Evolutionary conservation across 1,140 invertebrate genomes (phyloP), one percentile per base, ranked within the genome.

Genomic region (Heterodera schachtii): DNA sequence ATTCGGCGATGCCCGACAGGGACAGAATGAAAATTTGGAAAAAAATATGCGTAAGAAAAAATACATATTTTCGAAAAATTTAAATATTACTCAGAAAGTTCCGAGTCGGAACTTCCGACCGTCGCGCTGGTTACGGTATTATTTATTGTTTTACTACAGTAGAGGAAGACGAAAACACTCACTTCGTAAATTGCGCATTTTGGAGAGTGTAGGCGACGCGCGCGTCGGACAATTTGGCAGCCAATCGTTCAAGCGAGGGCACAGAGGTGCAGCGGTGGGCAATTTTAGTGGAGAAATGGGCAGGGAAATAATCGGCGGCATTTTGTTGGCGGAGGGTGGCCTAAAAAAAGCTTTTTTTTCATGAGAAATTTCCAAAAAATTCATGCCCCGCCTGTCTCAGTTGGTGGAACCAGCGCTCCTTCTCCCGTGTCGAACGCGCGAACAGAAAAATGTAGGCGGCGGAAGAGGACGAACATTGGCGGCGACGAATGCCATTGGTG

Each of bases 331-430:
- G 52, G 57, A 19, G 11, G 8, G 57, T 64, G 11, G 57, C 57
- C 57, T 64, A 64, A 64, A 64, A 64, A 64, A 64, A 19, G 49
- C 0, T 31, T 31, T 31, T 52, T 52, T 11, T 11, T 11, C 1
- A n/a, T n/a, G n/a, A n/a, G n/a, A 52, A 52, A 52, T 52, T 52
- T 11, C 9, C 52, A 11, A 11, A 52, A 3, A 52, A 52, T 21
- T 52, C 19, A 3, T 73, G 21, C 70, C 44, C 46, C 46, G 73
- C 86, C 77, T 75, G 44, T 76, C 82, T 8, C 31, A 75, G 83
- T 77, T 90, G 86, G 82, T 90, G 90, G 90, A 91, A 95, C 95
- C 95, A 96, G 85, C 95, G 93, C 91, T 96, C 95, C 90, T 96
- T 96, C 85, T 96, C 94, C 73, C 94, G 91, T 86, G 94, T 93